A percentile compares a stretch with the other conserved stretches of the same genome.
Conservation (phyloP, 2,797 vertebrate species). For the Sebastes vulpes region DNA sequence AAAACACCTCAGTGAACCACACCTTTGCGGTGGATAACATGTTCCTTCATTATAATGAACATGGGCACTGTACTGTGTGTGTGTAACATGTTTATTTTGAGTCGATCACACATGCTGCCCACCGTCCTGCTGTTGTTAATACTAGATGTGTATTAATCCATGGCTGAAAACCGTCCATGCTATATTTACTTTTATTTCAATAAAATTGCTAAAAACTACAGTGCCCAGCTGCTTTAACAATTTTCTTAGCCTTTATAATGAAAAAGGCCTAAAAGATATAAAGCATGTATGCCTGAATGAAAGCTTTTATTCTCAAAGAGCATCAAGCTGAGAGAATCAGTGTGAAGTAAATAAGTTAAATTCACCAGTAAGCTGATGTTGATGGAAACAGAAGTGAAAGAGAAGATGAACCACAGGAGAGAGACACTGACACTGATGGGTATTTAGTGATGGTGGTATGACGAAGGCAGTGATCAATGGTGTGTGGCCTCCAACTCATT, state of each 20-base stretch:
- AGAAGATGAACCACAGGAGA: conserved; percentile 50
- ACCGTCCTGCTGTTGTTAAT: background rate
- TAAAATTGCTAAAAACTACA: background rate
- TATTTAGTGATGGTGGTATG: conserved; percentile 47
- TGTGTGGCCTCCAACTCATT: conserved; percentile 70
- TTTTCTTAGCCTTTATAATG: background rate
- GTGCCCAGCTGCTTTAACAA: background rate
- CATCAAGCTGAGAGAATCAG: background rate
- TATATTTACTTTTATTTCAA: background rate
- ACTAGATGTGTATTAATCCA: background rate
- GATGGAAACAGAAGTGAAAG: conserved; percentile 21
- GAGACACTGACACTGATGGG: conserved; percentile 50
- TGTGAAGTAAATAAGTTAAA: background rate
- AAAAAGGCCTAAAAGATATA: background rate
- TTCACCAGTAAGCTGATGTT: conserved; percentile 4
- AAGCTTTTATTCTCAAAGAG: background rate
- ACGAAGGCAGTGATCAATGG: conserved; percentile 70
- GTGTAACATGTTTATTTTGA: background rate
- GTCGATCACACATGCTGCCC: background rate
- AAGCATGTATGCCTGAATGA: background rate
- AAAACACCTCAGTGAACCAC: background rate
- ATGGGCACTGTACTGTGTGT: background rate
- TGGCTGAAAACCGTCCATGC: background rate
- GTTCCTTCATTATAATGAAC: background rate
- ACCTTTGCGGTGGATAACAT: background rate